Conservation (phyloP, 2,797 vertebrate species). For the Halcyon badia region DNA sequence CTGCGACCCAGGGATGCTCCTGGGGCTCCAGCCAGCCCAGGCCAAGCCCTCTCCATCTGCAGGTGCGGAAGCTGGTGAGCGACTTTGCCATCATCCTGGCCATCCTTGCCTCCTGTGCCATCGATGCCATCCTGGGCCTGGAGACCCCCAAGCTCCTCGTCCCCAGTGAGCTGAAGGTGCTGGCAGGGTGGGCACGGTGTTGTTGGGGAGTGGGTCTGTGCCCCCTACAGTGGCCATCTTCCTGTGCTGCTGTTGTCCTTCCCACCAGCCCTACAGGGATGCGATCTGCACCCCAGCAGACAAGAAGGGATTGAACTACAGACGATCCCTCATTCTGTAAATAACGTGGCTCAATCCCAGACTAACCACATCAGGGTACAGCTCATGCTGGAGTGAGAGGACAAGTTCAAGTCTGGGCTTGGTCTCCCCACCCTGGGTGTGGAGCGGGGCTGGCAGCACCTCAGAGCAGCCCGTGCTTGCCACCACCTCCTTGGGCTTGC, state of each 20-base stretch:
- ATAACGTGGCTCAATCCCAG: not conserved
- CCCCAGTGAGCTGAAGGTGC: slow-evolving; percentile 83
- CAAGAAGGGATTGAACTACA: not conserved
- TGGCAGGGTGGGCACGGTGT: not conserved
- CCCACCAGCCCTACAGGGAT: not conserved
- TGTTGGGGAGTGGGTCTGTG: not conserved
- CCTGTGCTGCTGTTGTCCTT: not conserved
- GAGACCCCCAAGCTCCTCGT: slow-evolving; percentile 84
- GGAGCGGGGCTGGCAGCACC: not conserved
- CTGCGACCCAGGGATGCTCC: accelerated
- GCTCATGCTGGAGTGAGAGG: not conserved
- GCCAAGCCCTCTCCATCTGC: not conserved
- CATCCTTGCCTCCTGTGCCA: slow-evolving; percentile 78
- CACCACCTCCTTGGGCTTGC: not conserved
- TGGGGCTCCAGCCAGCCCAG: not conserved
- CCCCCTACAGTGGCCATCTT: too few relatives aligned
- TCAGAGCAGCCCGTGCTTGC: not conserved
- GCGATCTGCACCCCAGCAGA: not conserved
- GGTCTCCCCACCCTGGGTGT: not conserved
- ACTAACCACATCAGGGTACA: not conserved
- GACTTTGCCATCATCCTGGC: slow-evolving; percentile 84
- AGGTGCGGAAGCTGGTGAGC: slow-evolving; percentile 79
- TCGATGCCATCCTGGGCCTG: slow-evolving; percentile 78
- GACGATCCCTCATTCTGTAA: not conserved
- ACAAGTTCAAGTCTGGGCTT: not conserved